These are phyloP conservation scores for Rissa tridactyla DNA, from an alignment of 2,113 vertebrate genomes.

Conservation along the genomic window DNA sequence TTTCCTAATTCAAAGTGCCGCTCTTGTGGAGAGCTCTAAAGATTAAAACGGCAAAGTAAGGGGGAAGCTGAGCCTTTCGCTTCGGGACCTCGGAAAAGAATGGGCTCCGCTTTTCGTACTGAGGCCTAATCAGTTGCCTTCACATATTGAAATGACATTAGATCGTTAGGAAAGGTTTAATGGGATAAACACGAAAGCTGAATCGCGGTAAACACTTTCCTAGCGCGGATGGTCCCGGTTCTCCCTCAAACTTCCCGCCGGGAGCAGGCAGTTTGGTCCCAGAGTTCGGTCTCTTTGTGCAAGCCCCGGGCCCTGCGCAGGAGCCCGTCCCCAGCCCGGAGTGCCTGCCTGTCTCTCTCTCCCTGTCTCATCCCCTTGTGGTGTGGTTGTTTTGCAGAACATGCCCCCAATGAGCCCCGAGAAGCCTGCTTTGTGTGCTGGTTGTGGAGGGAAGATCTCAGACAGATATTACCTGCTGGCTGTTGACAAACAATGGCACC, in stretches of 20 bases:
- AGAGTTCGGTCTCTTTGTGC: not conserved
- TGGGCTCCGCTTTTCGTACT: not conserved
- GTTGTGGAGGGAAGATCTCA: conserved; percentile 97
- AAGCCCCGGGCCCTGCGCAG: not conserved
- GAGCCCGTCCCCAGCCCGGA: not conserved
- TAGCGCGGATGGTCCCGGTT: not conserved
- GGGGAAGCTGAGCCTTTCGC: not conserved
- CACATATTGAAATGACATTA: not conserved
- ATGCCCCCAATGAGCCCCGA: conserved; percentile 96
- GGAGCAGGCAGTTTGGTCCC: not conserved
- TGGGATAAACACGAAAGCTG: not conserved
- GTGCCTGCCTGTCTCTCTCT: not conserved
- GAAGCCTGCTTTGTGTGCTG: conserved; percentile 97
- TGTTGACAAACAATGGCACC: conserved; percentile 99
- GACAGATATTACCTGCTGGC: conserved; percentile 99
- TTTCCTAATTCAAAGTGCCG: not conserved
- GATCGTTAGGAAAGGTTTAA: not conserved
- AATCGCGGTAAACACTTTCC: not conserved
- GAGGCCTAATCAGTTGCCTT: conserved; percentile 1
- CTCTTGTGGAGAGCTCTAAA: not conserved
- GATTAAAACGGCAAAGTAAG: not conserved
- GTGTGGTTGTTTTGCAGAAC: conserved; percentile 79
- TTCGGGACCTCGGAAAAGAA: not conserved
- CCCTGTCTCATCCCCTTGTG: conserved; percentile 20
- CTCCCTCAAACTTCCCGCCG: not conserved